Percentiles rank a stretch among this genome's conserved stretches.
These are phyloP conservation scores for Pitangus sulphuratus DNA, from an alignment of 2,797 vertebrate species.

Conservation along the genomic window DNA sequence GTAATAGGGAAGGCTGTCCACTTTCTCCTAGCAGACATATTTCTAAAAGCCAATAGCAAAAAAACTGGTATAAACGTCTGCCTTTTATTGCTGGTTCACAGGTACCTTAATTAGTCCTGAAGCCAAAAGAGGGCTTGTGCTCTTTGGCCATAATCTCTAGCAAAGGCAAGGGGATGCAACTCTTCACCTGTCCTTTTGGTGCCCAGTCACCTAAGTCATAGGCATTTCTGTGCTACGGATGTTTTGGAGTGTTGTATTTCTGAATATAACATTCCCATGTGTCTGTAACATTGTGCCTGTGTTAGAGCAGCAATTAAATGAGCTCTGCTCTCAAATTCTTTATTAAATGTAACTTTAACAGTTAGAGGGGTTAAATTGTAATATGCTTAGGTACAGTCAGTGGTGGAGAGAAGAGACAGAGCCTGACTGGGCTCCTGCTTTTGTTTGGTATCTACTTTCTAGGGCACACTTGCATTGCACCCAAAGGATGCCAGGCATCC, in stretches of 20 bases:
- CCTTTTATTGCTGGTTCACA: background rate
- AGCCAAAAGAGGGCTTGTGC: background rate
- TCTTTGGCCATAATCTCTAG: background rate
- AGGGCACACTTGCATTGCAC: background rate
- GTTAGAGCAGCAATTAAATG: background rate
- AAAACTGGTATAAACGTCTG: background rate
- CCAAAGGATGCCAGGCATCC: constrained; percentile 39
- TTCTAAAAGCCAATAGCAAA: background rate
- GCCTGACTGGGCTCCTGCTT: background rate
- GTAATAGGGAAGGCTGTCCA: background rate
- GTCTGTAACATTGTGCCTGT: background rate
- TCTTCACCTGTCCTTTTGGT: background rate
- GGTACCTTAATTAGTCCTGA: background rate
- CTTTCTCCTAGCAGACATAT: background rate
- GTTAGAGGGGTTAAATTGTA: background rate
- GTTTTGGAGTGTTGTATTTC: background rate
- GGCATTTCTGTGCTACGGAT: background rate
- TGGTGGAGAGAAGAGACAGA: background rate
- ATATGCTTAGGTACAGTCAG: constrained; percentile 5
- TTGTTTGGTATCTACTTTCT: background rate
- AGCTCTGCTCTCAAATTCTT: constrained; percentile 7
- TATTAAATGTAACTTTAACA: background rate
- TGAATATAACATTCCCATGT: background rate
- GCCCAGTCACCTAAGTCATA: background rate
- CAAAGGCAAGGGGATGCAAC: background rate